Conservation (phyloP, 2,113 vertebrate species). For the Octodon degus region DNA sequence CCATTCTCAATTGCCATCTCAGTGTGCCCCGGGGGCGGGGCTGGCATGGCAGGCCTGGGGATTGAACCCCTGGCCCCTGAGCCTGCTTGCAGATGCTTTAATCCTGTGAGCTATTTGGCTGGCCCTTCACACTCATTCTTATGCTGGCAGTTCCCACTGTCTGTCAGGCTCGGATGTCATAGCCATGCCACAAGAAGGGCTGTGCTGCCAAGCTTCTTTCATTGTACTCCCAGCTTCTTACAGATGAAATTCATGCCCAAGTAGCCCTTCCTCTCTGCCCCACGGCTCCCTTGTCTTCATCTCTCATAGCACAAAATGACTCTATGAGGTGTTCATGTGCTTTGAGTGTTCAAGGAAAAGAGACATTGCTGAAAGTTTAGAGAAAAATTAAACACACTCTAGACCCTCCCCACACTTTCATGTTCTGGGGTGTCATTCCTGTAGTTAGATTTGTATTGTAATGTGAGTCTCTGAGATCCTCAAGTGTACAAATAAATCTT, state of each 20-base stretch:
- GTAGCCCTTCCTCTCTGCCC: background rate
- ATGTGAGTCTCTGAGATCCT: conserved; percentile 19
- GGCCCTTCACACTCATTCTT: background rate
- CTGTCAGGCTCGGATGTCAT: background rate
- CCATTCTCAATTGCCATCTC: too few relatives aligned
- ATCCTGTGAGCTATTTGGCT: too few relatives aligned
- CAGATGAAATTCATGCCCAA: background rate
- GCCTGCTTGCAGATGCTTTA: too few relatives aligned
- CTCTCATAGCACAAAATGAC: conserved; percentile 13
- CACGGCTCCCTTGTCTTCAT: background rate
- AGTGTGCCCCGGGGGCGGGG: too few relatives aligned
- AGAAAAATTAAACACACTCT: conserved; percentile 47
- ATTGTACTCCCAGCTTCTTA: background rate
- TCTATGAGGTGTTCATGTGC: conserved; percentile 47
- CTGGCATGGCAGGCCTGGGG: too few relatives aligned
- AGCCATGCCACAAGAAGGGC: background rate
- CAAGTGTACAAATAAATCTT: conserved; percentile 49
- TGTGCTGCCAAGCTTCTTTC: background rate
- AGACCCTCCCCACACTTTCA: conserved; percentile 3
- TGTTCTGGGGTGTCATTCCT: conserved; percentile 53
- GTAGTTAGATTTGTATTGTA: conserved; percentile 68
- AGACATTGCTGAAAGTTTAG: conserved; percentile 48
- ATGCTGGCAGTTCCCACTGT: background rate
- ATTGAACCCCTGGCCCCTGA: too few relatives aligned
- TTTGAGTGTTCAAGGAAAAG: conserved; percentile 62